These are phyloP conservation scores for Trichosurus vulpecula DNA, from an alignment of 2,797 vertebrate species.

Conservation along the genomic window DNA sequence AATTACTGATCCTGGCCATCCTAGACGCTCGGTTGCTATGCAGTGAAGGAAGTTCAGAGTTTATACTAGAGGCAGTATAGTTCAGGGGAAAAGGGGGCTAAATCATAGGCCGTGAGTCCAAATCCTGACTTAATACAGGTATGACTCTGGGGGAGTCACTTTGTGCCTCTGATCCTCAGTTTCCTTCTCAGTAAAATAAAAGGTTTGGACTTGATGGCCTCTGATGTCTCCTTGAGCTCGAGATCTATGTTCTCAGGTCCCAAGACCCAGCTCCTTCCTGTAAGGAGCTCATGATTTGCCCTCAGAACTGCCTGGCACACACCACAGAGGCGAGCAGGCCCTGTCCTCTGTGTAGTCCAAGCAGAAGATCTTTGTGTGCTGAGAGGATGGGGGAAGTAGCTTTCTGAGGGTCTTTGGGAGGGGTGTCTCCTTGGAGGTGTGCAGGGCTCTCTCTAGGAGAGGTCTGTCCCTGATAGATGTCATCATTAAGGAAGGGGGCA, in stretches of 20 bases:
- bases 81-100: background rate
- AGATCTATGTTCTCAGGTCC: background rate
- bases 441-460: background rate
- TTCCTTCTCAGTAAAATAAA: background rate
- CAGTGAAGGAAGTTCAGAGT: no score
- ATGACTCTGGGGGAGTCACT: background rate
- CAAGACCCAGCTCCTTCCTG: background rate
- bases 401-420: background rate
- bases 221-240: background rate
- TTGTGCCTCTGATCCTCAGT: background rate
- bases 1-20: background rate
- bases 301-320: background rate
- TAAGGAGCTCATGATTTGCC: background rate
- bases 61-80: background rate
- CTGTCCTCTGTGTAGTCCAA: rapidly evolving
- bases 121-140: background rate
- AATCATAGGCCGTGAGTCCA: background rate
- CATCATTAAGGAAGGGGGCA: background rate
- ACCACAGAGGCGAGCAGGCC: background rate
- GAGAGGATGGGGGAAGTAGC: background rate
- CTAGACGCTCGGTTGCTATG: no score
- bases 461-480: background rate
- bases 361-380: background rate
- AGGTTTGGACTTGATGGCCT: background rate
- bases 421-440: no score